Evolutionary conservation across 2,797 vertebrate genomes (phyloP).

Genomic region (Rallus crepitans): DNA sequence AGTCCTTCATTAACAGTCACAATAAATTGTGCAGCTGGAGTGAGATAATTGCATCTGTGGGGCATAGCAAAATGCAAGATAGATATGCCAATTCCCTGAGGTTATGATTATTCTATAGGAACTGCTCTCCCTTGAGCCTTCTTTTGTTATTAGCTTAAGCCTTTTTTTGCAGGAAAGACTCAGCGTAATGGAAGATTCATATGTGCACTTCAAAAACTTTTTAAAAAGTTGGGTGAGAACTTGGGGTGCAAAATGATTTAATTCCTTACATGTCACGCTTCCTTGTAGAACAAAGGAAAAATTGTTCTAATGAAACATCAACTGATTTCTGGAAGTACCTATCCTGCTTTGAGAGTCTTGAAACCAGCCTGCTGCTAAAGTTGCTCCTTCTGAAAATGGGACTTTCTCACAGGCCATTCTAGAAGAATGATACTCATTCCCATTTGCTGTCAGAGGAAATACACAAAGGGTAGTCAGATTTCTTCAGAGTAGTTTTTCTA

Average conservation of each 20-base stretch:
- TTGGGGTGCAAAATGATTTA: background rate
- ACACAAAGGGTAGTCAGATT: background rate
- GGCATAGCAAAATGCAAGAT: constrained; percentile 39
- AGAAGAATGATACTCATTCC: background rate
- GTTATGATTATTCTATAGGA: constrained; percentile 40
- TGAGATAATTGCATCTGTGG: constrained; percentile 55
- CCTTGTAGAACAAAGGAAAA: background rate
- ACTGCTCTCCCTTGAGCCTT: background rate
- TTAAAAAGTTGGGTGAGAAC: background rate
- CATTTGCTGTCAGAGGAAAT: background rate
- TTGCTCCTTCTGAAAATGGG: background rate
- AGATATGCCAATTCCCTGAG: constrained; percentile 28
- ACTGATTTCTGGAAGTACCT: background rate
- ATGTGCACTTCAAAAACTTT: background rate
- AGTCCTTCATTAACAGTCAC: constrained; percentile 49
- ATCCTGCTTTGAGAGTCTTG: background rate
- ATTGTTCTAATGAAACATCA: background rate
- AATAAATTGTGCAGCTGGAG: constrained; percentile 38
- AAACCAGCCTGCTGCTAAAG: background rate
- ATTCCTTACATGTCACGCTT: background rate
- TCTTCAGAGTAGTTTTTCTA: background rate
- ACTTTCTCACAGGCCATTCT: background rate
- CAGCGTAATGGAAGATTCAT: background rate
- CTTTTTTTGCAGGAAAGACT: background rate
- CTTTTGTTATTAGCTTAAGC: constrained; percentile 21